phyloP scores from a whole-genome alignment of 2,888 invertebrate genomes.

The Hemaris fuciformis region DNA sequence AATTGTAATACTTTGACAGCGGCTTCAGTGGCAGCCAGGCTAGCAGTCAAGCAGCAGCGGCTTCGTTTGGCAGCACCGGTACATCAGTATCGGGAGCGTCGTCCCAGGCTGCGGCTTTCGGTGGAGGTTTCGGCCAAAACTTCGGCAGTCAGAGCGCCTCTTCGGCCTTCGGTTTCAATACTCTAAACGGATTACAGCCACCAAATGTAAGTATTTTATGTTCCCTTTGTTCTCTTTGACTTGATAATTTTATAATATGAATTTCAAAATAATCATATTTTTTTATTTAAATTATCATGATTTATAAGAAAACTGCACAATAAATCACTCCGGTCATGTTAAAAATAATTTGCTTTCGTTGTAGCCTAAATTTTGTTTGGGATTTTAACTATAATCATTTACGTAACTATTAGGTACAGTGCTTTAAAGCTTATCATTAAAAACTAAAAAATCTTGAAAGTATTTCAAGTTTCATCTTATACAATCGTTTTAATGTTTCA shows the following conservation, averaged over 20 bases:
- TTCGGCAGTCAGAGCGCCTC: slow-evolving; percentile 68
- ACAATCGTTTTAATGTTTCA: slow-evolving; percentile 33
- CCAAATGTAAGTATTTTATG: slow-evolving; percentile 51
- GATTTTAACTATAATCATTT: no score
- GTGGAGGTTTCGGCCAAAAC: slow-evolving; percentile 43
- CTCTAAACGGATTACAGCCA: slow-evolving; percentile 56
- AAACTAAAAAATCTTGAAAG: neutral
- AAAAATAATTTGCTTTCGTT: no score
- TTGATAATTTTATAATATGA: neutral
- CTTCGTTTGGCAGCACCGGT: slow-evolving; percentile 60
- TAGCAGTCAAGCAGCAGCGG: slow-evolving; percentile 73
- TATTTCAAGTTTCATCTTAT: neutral
- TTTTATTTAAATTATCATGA: no score
- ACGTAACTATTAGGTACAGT: no score
- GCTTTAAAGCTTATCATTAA: neutral
- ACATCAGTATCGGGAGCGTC: slow-evolving; percentile 57
- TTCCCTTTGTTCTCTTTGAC: neutral
- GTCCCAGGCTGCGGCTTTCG: slow-evolving; percentile 57
- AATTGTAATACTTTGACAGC: slow-evolving; percentile 39
- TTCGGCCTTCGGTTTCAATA: slow-evolving; percentile 69
- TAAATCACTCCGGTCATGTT: no score
- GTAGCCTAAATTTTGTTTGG: no score
- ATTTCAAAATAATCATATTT: neutral
- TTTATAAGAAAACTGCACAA: no score
- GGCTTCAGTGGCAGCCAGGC: slow-evolving; percentile 74